Evolutionary conservation across 2,797 vertebrate genomes (phyloP).

Genomic region (Eulemur mongoz): DNA sequence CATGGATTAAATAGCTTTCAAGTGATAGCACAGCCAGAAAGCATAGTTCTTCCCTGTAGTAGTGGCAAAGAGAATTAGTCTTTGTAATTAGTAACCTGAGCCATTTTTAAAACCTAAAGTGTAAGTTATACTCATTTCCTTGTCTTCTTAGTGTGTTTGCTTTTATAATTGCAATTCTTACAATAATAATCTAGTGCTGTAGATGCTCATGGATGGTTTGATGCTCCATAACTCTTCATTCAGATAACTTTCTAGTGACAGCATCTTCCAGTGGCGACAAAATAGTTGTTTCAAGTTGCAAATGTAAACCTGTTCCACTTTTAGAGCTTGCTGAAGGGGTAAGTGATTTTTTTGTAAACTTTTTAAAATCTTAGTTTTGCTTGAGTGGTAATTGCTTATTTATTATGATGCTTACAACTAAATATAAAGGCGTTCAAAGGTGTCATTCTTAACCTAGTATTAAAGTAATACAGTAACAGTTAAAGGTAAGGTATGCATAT

Average conservation of each 20-base stretch:
- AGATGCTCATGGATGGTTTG: constrained; percentile 47
- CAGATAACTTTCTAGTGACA: constrained; percentile 95
- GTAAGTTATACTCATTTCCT: background rate
- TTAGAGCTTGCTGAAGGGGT: constrained; percentile 96
- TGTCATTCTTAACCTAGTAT: background rate
- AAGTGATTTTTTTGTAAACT: constrained; percentile 78
- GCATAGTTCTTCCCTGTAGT: background rate
- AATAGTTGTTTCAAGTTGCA: constrained; percentile 95
- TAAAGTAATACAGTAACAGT: background rate
- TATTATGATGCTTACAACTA: background rate
- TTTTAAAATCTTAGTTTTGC: background rate
- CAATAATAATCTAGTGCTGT: background rate
- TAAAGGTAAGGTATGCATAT: background rate
- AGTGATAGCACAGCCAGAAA: constrained; percentile 34
- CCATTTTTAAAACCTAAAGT: constrained; percentile 45
- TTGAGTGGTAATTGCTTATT: background rate
- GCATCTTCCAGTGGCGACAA: constrained; percentile 96
- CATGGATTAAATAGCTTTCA: constrained; percentile 48
- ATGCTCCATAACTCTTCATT: constrained; percentile 81
- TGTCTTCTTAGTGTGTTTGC: background rate
- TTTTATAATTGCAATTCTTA: background rate
- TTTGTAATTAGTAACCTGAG: constrained; percentile 62
- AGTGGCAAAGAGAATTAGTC: constrained; percentile 1
- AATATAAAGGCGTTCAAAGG: constrained; percentile 37
- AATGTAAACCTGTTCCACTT: constrained; percentile 91